phyloP scores from a whole-genome alignment of 2,888 invertebrate species.

The Thereva unica region DNA sequence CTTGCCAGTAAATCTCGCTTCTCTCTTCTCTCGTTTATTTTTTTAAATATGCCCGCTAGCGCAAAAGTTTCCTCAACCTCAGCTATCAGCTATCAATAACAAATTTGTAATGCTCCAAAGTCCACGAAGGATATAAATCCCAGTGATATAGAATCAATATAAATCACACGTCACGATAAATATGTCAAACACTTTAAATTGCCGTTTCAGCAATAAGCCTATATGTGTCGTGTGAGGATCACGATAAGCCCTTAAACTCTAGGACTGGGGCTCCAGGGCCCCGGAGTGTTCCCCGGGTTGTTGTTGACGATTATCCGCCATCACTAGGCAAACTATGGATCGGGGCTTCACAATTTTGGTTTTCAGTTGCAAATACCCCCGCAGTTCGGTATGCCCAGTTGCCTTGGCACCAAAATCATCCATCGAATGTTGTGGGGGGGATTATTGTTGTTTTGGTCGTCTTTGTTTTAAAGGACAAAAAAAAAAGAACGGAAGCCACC shows the following conservation, averaged over 20 bases:
- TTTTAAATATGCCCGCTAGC: slow-evolving; percentile 31
- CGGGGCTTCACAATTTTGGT: neutral
- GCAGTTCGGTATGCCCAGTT: slow-evolving; percentile 14
- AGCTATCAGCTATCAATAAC: slow-evolving; percentile 40
- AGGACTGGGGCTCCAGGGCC: slow-evolving; percentile 11
- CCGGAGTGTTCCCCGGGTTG: neutral
- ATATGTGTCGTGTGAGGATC: slow-evolving; percentile 37
- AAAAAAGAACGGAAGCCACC: too few relatives aligned
- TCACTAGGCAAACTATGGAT: slow-evolving; percentile 5
- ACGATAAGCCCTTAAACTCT: slow-evolving; percentile 34
- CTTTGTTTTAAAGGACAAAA: too few relatives aligned
- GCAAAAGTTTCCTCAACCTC: slow-evolving; percentile 33
- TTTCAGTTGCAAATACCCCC: slow-evolving; percentile 14
- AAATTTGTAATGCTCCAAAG: slow-evolving; percentile 37
- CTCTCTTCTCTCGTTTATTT: neutral
- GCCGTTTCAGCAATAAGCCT: slow-evolving; percentile 41
- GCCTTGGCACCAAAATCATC: slow-evolving; percentile 21
- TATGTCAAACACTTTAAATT: slow-evolving; percentile 42
- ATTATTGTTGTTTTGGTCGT: too few relatives aligned
- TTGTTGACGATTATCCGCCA: slow-evolving; percentile 31
- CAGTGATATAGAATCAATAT: slow-evolving; percentile 40
- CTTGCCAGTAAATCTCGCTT: slow-evolving; percentile 23
- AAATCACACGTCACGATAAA: slow-evolving; percentile 42
- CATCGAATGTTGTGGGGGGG: neutral
- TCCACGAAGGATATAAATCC: slow-evolving; percentile 39